Evolutionary conservation across 2,113 vertebrate species (phyloP).

Genomic region (Cochlearius cochlearius): DNA sequence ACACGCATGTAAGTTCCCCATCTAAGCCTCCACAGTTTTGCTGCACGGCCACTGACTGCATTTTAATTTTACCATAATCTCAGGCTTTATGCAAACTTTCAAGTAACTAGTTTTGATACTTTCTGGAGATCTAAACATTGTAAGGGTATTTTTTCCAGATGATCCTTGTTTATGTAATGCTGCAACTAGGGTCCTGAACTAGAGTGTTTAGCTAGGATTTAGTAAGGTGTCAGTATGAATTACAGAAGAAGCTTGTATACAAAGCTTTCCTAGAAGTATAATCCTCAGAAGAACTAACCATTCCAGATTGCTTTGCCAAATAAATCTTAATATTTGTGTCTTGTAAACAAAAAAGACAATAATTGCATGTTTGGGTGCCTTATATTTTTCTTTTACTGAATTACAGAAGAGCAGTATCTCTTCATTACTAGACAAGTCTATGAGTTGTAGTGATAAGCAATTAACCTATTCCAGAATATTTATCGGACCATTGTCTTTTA

Average conservation of each 20-base stretch:
- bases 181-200: not conserved
- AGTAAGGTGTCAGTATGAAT: slow-evolving; percentile 3
- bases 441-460: not conserved
- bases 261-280: not conserved
- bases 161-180: not conserved
- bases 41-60: not conserved
- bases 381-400: not conserved
- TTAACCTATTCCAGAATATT: not conserved
- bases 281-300: not conserved
- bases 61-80: not conserved
- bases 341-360: not conserved
- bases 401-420: not conserved
- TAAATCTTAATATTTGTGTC: not conserved
- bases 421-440: not conserved
- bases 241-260: not conserved
- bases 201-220: not conserved
- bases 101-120: not conserved
- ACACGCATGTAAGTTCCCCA: rapidly evolving
- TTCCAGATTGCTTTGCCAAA: not conserved
- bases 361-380: not conserved
- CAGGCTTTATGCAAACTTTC: not conserved
- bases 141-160: not conserved
- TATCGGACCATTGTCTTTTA: not conserved
- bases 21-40: not conserved
- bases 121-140: not conserved